Base-by-base conservation (phyloP, 2,888 invertebrate genomes). In the Tenthredo amoena region DNA sequence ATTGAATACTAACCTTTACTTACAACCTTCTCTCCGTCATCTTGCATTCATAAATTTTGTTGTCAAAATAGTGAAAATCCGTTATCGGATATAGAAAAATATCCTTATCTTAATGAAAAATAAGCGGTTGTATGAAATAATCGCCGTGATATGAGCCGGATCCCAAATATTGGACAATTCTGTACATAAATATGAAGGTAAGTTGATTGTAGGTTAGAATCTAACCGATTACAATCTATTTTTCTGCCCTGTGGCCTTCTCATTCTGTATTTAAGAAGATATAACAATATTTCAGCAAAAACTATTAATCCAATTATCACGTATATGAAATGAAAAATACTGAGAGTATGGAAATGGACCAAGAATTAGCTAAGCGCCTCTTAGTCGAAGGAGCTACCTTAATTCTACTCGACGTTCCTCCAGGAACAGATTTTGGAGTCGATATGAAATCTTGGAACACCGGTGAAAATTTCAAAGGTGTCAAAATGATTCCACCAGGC, bases 401-500 rank as follows among this genome's bases (percentile, higher is more conserved):
- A 84, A 95, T 99, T 72, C 96, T 99, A 86, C 95, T 98, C 3
- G 96, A 98, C 86, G 97, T 99, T 58, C 99, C 99, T 0, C 94
- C 95, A 88, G 98, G 98, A 85, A 98, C 99, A 0, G 98, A 99
- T 94, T 98, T 99, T 94, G 99, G 99, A n/a, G 98, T 99, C 87
- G 99, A 99, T 93, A 95, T 97, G 92, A 97, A 97, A 91, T 96
- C 96, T 0, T 99, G 99, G 97, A 97, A 96, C 87, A 97, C 98
- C 0, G 99, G 97, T 2, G 97, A 97, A 85, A 97, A 97, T 92
- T 99, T 99, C 93, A 95, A 96, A 90, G 99, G 99, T 0, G 96
- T 99, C 43, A 99, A 99, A 95, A 99, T 99, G 99, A 99, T 99
- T 90, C 99, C 99, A 0, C 98, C 99, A 1, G 99, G 99, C 7